These are phyloP conservation scores for Galeruca laticollis DNA, from an alignment of 2,888 invertebrate species.

Conservation along the genomic window DNA sequence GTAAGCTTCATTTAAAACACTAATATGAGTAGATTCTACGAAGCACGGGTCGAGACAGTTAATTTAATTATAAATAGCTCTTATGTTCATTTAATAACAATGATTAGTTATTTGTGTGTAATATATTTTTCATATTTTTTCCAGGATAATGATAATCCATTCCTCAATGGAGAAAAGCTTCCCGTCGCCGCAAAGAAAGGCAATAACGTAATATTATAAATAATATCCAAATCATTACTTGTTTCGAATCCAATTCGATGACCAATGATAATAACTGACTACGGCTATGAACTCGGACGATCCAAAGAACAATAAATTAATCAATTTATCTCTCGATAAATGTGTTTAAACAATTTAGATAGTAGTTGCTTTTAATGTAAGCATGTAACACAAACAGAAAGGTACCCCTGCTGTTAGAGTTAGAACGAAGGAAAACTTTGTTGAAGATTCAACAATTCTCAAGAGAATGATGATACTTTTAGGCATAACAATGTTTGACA, in stretches of 20 bases:
- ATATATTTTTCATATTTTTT: conserved; percentile 25
- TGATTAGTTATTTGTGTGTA: background rate
- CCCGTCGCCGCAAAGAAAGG: conserved; percentile 96
- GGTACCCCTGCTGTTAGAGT: conserved; percentile 64
- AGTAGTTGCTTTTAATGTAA: conserved; percentile 56
- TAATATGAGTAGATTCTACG: too few species aligned
- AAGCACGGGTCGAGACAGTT: too few species aligned
- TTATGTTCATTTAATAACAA: too few species aligned
- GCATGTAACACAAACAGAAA: conserved; percentile 46
- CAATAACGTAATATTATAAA: conserved; percentile 73
- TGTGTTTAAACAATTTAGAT: conserved; percentile 46
- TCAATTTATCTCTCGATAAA: conserved; percentile 43
- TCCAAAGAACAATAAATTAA: conserved; percentile 47
- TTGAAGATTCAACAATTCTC: conserved; percentile 53
- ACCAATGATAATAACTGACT: conserved; percentile 48
- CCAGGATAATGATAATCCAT: conserved; percentile 75
- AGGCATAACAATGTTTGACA: conserved; percentile 37
- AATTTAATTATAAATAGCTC: too few species aligned
- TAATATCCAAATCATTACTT: conserved; percentile 3
- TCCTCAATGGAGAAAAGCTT: conserved; percentile 84
- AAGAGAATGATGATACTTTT: conserved; percentile 44
- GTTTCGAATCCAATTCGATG: conserved; percentile 31
- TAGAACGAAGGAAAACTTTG: conserved; percentile 44
- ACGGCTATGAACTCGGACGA: conserved; percentile 54
- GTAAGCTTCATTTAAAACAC: too few species aligned